Conservation (phyloP, 2,113 vertebrate species). For the Protobothrops flavoviridis region DNA sequence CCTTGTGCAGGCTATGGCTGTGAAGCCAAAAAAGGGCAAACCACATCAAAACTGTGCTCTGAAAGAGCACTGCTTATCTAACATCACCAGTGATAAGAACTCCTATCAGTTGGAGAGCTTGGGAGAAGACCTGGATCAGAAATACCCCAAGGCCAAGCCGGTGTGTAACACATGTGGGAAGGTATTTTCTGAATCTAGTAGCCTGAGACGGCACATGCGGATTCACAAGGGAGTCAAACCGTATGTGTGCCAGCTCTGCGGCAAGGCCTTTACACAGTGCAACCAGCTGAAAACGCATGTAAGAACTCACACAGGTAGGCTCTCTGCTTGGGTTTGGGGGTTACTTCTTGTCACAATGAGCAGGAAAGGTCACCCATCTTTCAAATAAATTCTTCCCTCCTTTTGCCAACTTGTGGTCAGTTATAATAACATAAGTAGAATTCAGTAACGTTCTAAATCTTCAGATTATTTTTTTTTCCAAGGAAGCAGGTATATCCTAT, state of each 20-base stretch:
- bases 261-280: constrained; percentile 93
- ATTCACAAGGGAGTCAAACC: constrained; percentile 97
- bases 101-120: constrained; percentile 66
- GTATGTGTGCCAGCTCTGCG: constrained; percentile 91
- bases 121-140: constrained; percentile 69
- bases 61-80: constrained; percentile 73
- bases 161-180: constrained; percentile 89
- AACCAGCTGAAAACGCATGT: constrained; percentile 97
- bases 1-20: constrained; percentile 61
- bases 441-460: neutral
- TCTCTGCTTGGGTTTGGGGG: neutral
- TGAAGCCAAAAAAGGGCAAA: constrained; percentile 70
- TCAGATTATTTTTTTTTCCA: neutral
- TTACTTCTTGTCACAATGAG: neutral
- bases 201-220: constrained; percentile 91
- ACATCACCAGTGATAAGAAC: constrained; percentile 65
- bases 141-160: constrained; percentile 79
- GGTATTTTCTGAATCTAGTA: constrained; percentile 91
- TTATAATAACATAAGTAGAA: neutral
- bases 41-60: constrained; percentile 61
- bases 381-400: neutral
- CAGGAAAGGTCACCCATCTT: neutral
- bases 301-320: constrained; percentile 95
- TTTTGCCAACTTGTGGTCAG: neutral
- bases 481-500: neutral